These are phyloP conservation scores for Alligator sinensis DNA, from an alignment of 2,113 vertebrate species.

Conservation along the genomic window DNA sequence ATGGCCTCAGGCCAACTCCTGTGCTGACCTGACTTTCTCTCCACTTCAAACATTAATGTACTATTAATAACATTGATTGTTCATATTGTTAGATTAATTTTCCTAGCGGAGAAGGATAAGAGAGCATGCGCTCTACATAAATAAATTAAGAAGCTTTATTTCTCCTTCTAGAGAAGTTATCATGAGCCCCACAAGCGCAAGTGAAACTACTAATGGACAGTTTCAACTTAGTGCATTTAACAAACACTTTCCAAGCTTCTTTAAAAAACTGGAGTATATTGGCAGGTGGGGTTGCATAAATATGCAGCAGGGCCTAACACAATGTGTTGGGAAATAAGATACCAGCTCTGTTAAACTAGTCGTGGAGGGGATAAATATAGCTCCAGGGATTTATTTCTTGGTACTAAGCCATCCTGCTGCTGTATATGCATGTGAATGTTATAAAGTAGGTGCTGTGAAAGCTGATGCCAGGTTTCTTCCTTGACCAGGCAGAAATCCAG, in stretches of 20 bases:
- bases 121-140: not conserved
- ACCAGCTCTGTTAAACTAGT: not conserved
- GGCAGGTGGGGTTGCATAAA: constrained; percentile 14
- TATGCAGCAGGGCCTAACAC: not conserved
- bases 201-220: constrained; percentile 6
- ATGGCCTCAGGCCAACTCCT: not conserved
- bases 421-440: not conserved
- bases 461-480: not conserved
- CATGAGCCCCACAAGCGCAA: not conserved
- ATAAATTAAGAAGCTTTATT: not conserved
- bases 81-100: not conserved
- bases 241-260: constrained; percentile 1
- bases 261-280: not conserved
- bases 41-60: not conserved
- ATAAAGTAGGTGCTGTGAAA: not conserved
- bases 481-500: not conserved
- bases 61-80: not conserved
- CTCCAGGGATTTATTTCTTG: constrained; percentile 9
- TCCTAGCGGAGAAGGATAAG: not conserved
- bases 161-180: not conserved
- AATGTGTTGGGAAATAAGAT: not conserved
- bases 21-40: not conserved
- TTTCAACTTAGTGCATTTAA: constrained; percentile 33
- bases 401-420: not conserved
- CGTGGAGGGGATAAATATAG: constrained; percentile 16